Percentiles rank a stretch among this genome's conserved stretches.
Conservation (phyloP, 2,113 vertebrate species). For the Mormyrus iriodes region DNA sequence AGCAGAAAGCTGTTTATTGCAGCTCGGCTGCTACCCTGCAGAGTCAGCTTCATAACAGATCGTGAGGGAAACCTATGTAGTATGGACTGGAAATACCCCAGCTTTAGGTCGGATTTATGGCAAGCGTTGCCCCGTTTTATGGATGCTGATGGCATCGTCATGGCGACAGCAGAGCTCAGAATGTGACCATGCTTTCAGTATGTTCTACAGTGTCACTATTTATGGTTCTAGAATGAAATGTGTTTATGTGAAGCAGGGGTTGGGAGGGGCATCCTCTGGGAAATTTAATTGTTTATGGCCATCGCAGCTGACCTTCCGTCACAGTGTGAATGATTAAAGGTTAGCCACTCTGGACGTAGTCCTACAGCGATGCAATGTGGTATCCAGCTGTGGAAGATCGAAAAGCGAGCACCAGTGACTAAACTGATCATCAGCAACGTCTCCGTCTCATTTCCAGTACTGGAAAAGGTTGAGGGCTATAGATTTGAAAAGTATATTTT, state of each 20-base stretch:
- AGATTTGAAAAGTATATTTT: not conserved
- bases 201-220: not conserved
- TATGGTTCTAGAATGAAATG: not conserved
- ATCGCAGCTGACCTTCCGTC: not conserved
- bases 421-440: not conserved
- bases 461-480: not conserved
- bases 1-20: not conserved
- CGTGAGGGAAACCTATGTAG: not conserved
- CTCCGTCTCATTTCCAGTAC: not conserved
- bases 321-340: not conserved
- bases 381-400: not conserved
- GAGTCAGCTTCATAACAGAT: not conserved
- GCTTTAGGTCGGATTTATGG: not conserved
- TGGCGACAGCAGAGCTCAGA: not conserved
- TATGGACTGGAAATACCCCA: not conserved
- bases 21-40: not conserved
- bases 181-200: not conserved
- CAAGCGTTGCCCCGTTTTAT: not conserved
- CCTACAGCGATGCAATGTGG: not conserved
- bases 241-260: not conserved
- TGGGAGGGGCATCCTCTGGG: not conserved
- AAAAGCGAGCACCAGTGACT: not conserved
- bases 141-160: not conserved
- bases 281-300: not conserved
- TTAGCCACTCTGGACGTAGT: not conserved